Base-by-base conservation (phyloP, 2,888 invertebrate genomes). In the Drosophila atripex region DNA sequence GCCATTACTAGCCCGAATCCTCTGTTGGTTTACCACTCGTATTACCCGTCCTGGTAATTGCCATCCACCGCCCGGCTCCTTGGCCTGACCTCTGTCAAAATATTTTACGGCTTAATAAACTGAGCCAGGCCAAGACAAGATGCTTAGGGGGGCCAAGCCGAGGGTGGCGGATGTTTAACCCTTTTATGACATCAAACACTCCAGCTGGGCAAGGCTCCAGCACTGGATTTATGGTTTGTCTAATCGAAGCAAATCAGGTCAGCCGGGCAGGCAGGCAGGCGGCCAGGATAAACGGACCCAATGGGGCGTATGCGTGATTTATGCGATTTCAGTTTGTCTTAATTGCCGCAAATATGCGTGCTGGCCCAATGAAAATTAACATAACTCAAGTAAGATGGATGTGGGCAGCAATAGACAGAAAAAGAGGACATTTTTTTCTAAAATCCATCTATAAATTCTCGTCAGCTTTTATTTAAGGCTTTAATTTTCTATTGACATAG, bases 301-400 rank as follows among this genome's bases (percentile, higher is more conserved):
- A 84, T 80, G 80, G 80, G 64, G 75, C 75, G 73, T 73, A 80
- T 84, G 56, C 65, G 56, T 77, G 85, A 79, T 84, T 79, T 79
- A 79, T 84, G 73, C 51, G 35, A 49, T 61, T 57, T 39, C 47
- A 41, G 54, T 18, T 46, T 49, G 56, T 35, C 72, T 78, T 85
- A 85, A 79, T 85, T 79, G 78, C 85, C 68, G 73, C 75, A 68
- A 72, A 72, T 68, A 65, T 47, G 66, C 66, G 68, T 65, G 65
- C 39, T 21, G 68, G n/a, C 65, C 68, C 39, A 65, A 18, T 66
- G 54, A 41, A 66, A 66, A 66, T 65, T 46, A 53, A 64, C 66
- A 64, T 52, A 23, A 46, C 66, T 64, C 64, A 46, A 53, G 35
- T 35, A 52, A 64, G 66, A 64, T 64, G 64, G 43, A 64, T 65